These are phyloP conservation scores for Zoanthus solanderi DNA, from an alignment of 92 coral and sea anemone genomes.

Conservation along the genomic window DNA sequence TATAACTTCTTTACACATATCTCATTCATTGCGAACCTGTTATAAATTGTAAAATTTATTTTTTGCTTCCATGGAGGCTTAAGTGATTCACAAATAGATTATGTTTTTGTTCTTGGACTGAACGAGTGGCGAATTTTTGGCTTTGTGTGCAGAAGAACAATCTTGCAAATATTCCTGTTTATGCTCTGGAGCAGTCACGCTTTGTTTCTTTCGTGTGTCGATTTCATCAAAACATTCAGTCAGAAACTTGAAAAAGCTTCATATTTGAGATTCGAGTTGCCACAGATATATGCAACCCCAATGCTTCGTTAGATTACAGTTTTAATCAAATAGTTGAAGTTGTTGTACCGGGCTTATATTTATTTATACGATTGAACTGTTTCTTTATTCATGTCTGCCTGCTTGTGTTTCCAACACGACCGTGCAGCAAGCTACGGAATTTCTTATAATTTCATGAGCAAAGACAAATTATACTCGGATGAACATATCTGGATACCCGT, in stretches of 20 bases:
- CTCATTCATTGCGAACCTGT: neutral
- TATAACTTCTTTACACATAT: neutral
- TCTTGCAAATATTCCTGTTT: constrained; percentile 5
- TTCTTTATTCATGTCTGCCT: neutral
- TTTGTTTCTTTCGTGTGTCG: constrained; percentile 25
- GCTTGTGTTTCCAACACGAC: constrained; percentile 37
- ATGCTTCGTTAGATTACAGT: neutral
- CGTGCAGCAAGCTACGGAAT: constrained; percentile 26
- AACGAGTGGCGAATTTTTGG: neutral
- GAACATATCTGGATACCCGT: neutral
- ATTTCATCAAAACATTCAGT: constrained; percentile 34
- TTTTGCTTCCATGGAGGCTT: neutral
- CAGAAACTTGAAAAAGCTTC: constrained; percentile 12
- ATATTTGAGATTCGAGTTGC: constrained; percentile 6
- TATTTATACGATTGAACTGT: too few species aligned
- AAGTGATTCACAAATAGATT: neutral
- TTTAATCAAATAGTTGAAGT: neutral
- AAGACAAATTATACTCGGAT: neutral
- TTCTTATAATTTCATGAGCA: neutral
- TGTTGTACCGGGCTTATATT: neutral
- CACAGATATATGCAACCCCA: neutral
- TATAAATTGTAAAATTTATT: neutral
- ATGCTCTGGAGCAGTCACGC: constrained; percentile 32
- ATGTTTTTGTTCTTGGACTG: neutral
- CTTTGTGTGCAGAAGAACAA: neutral